A percentile compares a stretch with the other conserved stretches of the same genome.
phyloP scores from a whole-genome alignment of 2,888 invertebrate genomes.

The Diarsia mendica region DNA sequence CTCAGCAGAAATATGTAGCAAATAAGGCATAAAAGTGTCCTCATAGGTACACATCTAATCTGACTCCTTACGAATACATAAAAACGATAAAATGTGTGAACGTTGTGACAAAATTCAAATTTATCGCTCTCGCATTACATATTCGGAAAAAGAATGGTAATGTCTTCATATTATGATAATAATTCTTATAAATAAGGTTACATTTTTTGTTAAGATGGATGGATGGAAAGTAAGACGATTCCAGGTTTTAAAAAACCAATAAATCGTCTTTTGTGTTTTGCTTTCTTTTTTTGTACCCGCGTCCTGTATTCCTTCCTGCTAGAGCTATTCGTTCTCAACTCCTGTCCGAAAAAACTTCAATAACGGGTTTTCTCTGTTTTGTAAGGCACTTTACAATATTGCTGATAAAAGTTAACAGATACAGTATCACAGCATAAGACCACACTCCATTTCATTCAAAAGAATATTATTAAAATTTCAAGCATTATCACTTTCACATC shows the following conservation, averaged over 20 bases:
- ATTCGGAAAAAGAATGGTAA: constrained; percentile 68
- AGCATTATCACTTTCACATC: constrained; percentile 29
- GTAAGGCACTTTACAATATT: background rate
- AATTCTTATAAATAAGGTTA: constrained; percentile 67
- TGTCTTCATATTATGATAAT: constrained; percentile 68
- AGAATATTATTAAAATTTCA: constrained; percentile 27
- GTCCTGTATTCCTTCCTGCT: background rate
- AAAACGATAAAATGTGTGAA: constrained; percentile 64
- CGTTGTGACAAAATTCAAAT: constrained; percentile 68
- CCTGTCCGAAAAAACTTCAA: background rate
- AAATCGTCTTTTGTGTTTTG: constrained; percentile 10
- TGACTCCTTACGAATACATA: constrained; percentile 60
- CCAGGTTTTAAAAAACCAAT: constrained; percentile 29
- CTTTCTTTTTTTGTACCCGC: background rate
- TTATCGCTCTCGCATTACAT: constrained; percentile 65
- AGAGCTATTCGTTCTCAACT: background rate
- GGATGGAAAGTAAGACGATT: constrained; percentile 42
- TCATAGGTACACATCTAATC: constrained; percentile 53
- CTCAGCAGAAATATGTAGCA: constrained; percentile 37
- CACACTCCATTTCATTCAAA: constrained; percentile 3
- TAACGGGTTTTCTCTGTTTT: background rate
- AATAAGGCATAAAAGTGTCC: constrained; percentile 50
- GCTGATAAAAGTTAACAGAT: constrained; percentile 5
- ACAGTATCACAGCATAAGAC: background rate
- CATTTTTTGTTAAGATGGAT: constrained; percentile 59